Evolutionary conservation across 1,140 invertebrate species (phyloP), one percentile per base, ranked within the genome.

Genomic region (Archegozetes longisetosus): DNA sequence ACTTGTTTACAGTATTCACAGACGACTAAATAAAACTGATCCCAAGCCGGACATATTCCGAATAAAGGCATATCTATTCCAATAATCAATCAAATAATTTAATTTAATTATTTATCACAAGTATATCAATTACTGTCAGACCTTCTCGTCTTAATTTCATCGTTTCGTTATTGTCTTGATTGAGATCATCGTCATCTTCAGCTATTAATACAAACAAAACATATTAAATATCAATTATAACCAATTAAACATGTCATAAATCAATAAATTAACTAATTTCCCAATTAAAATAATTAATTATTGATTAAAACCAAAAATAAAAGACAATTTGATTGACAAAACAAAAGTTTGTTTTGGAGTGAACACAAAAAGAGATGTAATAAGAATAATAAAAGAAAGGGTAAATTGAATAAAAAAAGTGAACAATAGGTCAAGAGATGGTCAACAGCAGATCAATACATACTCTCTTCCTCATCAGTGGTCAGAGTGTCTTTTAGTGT

Each of bases 21-120:
- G 24, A 75, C 70, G 54, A 76, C 73, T 40, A 78, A 66, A 62
- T 74, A 76, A 66, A 76, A 77, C 59, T 76, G 73, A 69, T 77
- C 76, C 64, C 69, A 70, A 25, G 74, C 71, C 54, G 76, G 76
- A 70, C 75, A 76, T 27, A 73, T 65, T 22, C 76, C 76, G 74
- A 73, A 77, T 46, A 76, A 65, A 57, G 64, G 60, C 72, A 74
- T 76, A 68, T 78, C 76, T 77, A 71, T 51, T 72, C 70, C 20
- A 51, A 51, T 20, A 22, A 47, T 13, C 13, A 47, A 47, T 13
- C n/a, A 47, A n/a, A 47, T n/a, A n/a, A n/a, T n/a, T n/a, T n/a
- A n/a, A n/a, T n/a, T n/a, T n/a, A 40, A 40, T 40, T 40, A 40
- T 9, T 40, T 17, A 40, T 40, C 32, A 40, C 6, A 9, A 40